Percentiles rank a stretch among this genome's conserved stretches.
Conservation (phyloP, 1,140 invertebrate species). For the Drosophila sechellia region DNA sequence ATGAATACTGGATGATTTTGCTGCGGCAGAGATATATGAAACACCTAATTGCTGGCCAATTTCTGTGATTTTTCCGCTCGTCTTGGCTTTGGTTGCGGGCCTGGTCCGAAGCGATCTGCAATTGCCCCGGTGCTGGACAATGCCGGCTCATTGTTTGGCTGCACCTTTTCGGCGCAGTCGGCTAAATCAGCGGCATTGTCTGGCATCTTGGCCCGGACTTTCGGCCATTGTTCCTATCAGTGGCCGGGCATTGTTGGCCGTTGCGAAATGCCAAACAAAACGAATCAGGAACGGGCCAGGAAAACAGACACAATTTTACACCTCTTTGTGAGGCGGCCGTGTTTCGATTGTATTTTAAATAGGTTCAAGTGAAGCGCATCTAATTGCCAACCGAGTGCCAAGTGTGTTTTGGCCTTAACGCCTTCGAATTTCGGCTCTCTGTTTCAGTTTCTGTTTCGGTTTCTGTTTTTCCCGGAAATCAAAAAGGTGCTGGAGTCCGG, state of each 20-base stretch:
- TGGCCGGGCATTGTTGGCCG: slow-evolving; percentile 71
- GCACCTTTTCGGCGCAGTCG: slow-evolving; percentile 63
- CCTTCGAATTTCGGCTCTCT: slow-evolving; percentile 21
- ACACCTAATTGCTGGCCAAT: slow-evolving; percentile 25
- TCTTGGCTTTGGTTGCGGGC: slow-evolving; percentile 1
- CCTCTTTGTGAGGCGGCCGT: slow-evolving; percentile 66
- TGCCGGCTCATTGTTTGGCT: slow-evolving; percentile 38
- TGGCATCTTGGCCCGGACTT: slow-evolving; percentile 40
- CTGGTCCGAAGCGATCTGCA: slow-evolving; percentile 50
- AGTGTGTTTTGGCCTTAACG: slow-evolving; percentile 75
- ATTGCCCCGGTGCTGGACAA: slow-evolving; percentile 54
- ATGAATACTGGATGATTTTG: no score
- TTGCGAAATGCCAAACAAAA: slow-evolving; percentile 63
- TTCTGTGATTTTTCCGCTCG: slow-evolving; percentile 9
- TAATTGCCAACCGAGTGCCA: slow-evolving; percentile 76
- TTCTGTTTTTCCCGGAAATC: slow-evolving; percentile 72
- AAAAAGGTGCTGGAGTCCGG: slow-evolving; percentile 61
- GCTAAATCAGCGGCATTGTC: slow-evolving; percentile 56
- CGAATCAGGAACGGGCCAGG: slow-evolving; percentile 1
- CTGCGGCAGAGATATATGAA: neutral
- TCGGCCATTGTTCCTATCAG: slow-evolving; percentile 78
- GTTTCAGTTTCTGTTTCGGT: neutral
- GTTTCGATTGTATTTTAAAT: slow-evolving; percentile 81
- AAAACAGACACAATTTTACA: slow-evolving; percentile 70
- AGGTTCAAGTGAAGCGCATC: slow-evolving; percentile 81